phyloP scores from a whole-genome alignment of 2,797 vertebrate species.

The Phataginus tricuspis region DNA sequence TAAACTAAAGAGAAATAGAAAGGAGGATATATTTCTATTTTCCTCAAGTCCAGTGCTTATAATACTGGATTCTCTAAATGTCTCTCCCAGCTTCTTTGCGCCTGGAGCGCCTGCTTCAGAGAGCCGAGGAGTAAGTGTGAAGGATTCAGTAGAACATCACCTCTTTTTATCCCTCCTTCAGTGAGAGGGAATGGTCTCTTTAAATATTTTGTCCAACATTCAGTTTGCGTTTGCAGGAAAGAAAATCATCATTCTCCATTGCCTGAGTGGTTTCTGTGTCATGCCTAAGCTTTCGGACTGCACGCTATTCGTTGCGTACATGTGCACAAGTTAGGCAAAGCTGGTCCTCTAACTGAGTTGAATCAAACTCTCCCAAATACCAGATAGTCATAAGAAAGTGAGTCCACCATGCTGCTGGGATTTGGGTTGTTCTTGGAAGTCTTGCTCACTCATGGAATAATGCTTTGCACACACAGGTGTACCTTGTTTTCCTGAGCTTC shows the following conservation, averaged over 20 bases:
- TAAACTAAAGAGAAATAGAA: background rate
- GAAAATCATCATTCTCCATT: background rate
- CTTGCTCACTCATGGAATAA: background rate
- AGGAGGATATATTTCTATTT: background rate
- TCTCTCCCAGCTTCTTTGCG: background rate
- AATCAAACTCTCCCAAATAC: background rate
- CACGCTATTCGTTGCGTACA: background rate
- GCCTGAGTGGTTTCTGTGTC: background rate
- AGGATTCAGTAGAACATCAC: background rate
- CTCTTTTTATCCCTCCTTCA: background rate
- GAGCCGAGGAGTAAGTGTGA: background rate
- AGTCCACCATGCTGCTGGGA: background rate
- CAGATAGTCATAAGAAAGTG: background rate
- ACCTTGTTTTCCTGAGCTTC: too few relatives aligned
- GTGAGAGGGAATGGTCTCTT: background rate
- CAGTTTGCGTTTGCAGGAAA: background rate
- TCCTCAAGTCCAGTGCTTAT: background rate
- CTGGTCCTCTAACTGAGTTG: background rate
- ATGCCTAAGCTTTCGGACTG: background rate
- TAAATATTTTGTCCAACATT: background rate
- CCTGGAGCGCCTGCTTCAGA: background rate
- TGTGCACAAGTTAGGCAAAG: background rate
- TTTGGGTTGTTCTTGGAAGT: too few relatives aligned
- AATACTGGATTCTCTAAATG: background rate
- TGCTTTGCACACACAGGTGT: background rate